A percentile compares a stretch with the other conserved stretches of the same genome.
Evolutionary conservation across 2,797 vertebrate species (phyloP).

Genomic region (Balearica regulorum): DNA sequence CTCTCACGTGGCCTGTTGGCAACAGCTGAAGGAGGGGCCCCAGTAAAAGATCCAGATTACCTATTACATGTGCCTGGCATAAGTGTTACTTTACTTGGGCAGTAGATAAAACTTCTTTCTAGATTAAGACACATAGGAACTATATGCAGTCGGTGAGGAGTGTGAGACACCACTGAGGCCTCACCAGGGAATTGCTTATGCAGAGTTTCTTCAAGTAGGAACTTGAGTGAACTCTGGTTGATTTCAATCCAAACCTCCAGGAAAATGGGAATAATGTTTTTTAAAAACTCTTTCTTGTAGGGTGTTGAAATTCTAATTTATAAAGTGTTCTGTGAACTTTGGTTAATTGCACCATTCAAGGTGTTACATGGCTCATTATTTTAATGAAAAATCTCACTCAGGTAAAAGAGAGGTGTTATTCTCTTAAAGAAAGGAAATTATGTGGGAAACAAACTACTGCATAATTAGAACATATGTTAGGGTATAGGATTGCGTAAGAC

Average conservation of each 20-base stretch:
- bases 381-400: not conserved
- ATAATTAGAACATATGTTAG: not conserved
- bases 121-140: not conserved
- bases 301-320: not conserved
- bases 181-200: not conserved
- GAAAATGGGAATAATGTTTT: not conserved
- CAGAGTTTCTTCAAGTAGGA: not conserved
- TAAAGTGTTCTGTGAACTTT: not conserved
- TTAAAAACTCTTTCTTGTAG: not conserved
- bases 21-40: not conserved
- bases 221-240: accelerated
- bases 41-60: not conserved
- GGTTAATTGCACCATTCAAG: constrained; percentile 2
- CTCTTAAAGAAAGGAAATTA: not conserved
- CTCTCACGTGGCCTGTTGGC: not conserved
- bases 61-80: not conserved
- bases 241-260: not conserved
- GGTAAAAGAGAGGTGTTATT: not conserved
- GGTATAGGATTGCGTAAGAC: not conserved
- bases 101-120: not conserved
- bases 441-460: not conserved
- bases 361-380: constrained; percentile 9
- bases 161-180: not conserved
- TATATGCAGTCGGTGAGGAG: not conserved
- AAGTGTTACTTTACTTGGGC: not conserved